These are phyloP conservation scores for Mizuhopecten yessoensis DNA, from an alignment of 1,140 invertebrate species.

Conservation along the genomic window DNA sequence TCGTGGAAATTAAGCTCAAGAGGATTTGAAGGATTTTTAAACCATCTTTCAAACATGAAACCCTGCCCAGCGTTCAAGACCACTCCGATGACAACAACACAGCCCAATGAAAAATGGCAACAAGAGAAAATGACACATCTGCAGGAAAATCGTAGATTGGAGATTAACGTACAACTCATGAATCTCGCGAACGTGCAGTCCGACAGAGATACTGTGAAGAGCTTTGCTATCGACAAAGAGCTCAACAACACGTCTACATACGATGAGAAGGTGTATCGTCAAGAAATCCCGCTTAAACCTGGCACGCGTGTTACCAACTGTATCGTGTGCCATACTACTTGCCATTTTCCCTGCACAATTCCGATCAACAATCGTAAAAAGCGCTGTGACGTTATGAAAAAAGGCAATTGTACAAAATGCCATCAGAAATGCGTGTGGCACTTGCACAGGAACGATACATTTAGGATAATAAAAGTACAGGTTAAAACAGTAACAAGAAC, in stretches of 20 bases:
- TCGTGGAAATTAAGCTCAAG: conserved; percentile 64
- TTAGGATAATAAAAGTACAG: conserved; percentile 42
- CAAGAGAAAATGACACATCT: background rate
- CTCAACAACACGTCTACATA: conserved; percentile 60
- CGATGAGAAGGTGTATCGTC: conserved; percentile 16
- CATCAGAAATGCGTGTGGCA: conserved; percentile 46
- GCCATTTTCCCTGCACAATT: conserved; percentile 61
- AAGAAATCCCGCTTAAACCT: background rate
- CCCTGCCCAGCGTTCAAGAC: conserved; percentile 53
- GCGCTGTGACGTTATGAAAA: conserved; percentile 1
- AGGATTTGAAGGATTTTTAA: conserved; percentile 62
- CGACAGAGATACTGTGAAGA: conserved; percentile 49
- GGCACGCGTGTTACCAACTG: conserved; percentile 68
- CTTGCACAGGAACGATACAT: conserved; percentile 52
- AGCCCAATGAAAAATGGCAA: background rate
- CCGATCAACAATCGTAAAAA: too few relatives aligned
- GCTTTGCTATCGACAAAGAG: conserved; percentile 29
- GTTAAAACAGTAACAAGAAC: conserved; percentile 43
- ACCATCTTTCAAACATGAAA: conserved; percentile 45
- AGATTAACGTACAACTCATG: conserved; percentile 50
- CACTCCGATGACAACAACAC: conserved; percentile 48
- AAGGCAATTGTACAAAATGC: background rate
- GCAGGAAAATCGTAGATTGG: conserved; percentile 44
- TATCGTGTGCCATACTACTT: conserved; percentile 63
- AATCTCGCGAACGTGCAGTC: conserved; percentile 47